Base-by-base conservation (phyloP, 2,797 vertebrate species). In the Limosa lapponica region DNA sequence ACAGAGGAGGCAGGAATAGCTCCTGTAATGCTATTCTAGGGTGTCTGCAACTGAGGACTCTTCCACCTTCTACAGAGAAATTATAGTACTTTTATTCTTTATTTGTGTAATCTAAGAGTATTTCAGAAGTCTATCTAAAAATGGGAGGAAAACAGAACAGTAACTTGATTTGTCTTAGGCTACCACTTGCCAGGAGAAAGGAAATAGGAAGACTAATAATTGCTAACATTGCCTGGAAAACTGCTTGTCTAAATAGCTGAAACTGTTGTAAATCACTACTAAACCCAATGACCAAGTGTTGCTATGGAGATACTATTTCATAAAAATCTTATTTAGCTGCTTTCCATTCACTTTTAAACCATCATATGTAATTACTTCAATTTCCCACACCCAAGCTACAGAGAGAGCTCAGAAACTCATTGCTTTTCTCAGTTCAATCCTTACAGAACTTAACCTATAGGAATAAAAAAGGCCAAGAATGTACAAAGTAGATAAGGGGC, bases 341-440 rank as follows among this genome's bases (percentile, higher is more conserved):
- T 94, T 93, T 86, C 49, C 27, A 75, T 90, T 90, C 32, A 52
- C 37, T 80, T 78, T 90, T 83, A 86, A 85, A 62, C 18, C 75
- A 58, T 83, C 61, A 37, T 51, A 34, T 17, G 8, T 61, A 87
- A 93, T 91, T 89, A 58, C 41, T 72, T 86, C n/a, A 6, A 65
- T 94, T 95, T 95, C 55, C 69, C 55, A 83, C 41, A 61, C n/a
- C 8, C 8, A 86, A 9, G 22, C 37, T 65, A 49, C 49, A 81
- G 43, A 36, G 18, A 59, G 44, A 54, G 18, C 16, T 67, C 5
- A 2, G 61, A 83, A 83, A 20, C 24, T 65, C 34, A 8, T 49
- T 78, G 41, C 13, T 51, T 95, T 95, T 74, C 14, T n/a, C 51
- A 8, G 4, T 70, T 87, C 49, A 81, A 7, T 74, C 18, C 27